A percentile compares a stretch with the other conserved stretches of the same genome.
Conservation (phyloP, 2,113 vertebrate genomes). For the Cacatua alba region DNA sequence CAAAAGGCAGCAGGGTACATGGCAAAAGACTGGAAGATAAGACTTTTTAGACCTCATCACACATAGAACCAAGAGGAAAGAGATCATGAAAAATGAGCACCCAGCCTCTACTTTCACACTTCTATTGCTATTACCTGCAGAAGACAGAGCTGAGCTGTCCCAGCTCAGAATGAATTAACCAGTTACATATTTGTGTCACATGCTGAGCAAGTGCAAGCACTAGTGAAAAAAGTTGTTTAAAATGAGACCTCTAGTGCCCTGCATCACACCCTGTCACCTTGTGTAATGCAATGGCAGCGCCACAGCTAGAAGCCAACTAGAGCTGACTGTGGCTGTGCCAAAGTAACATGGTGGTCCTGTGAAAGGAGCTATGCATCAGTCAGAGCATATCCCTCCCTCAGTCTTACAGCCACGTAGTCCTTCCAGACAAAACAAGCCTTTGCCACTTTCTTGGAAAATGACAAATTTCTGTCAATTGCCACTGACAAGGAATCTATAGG, state of each 20-base stretch:
- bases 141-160: background rate
- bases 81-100: background rate
- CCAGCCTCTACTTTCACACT: background rate
- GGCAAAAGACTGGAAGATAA: background rate
- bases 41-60: background rate
- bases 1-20: background rate
- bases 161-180: background rate
- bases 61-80: background rate
- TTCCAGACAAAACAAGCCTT: background rate
- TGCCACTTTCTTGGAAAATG: background rate
- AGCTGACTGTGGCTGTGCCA: background rate
- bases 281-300: background rate
- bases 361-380: background rate
- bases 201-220: fast-evolving
- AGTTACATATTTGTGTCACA: background rate
- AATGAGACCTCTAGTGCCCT: background rate
- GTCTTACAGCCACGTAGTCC: background rate
- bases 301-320: background rate
- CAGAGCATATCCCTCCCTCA: background rate
- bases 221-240: background rate
- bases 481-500: background rate
- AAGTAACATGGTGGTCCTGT: fast-evolving
- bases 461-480: background rate
- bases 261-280: background rate
- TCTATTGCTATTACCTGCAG: fast-evolving